phyloP scores from a whole-genome alignment of 2,113 vertebrate genomes.

The Podiceps cristatus region DNA sequence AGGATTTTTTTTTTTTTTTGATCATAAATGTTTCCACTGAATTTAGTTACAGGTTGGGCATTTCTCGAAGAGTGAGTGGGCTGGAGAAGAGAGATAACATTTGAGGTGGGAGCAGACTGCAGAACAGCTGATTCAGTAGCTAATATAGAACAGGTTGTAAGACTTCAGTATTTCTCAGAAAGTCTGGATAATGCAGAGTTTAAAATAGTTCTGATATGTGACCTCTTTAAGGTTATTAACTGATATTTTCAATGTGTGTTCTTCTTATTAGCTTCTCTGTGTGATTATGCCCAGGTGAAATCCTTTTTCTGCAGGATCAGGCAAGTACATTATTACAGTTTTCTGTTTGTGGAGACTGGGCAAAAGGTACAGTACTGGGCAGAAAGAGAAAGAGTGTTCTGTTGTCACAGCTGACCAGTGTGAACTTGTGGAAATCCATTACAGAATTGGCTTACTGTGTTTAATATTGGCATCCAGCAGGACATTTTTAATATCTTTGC shows the following conservation, averaged over 20 bases:
- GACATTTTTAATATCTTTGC: background rate
- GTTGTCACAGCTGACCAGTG: background rate
- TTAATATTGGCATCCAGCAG: background rate
- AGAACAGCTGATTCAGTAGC: background rate
- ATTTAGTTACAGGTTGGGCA: background rate
- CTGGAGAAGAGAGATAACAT: background rate
- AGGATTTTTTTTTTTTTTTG: background rate
- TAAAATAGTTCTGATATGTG: background rate
- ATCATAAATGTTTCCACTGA: background rate
- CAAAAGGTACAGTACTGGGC: background rate
- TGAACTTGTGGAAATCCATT: background rate
- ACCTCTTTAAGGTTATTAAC: background rate
- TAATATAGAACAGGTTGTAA: background rate
- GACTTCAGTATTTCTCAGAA: background rate
- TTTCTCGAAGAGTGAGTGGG: background rate
- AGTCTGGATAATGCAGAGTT: background rate
- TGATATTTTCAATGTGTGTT: constrained; percentile 8
- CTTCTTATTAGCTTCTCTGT: constrained; percentile 69
- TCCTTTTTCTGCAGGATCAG: constrained; percentile 94
- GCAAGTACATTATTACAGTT: constrained; percentile 60
- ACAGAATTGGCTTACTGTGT: background rate
- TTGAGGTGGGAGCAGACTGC: background rate
- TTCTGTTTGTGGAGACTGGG: background rate
- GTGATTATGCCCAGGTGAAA: constrained; percentile 84
- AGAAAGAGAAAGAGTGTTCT: background rate